Percentiles rank a stretch among this genome's conserved stretches.
These are phyloP conservation scores for Chesias legatella DNA, from an alignment of 2,888 invertebrate species.

Conservation along the genomic window DNA sequence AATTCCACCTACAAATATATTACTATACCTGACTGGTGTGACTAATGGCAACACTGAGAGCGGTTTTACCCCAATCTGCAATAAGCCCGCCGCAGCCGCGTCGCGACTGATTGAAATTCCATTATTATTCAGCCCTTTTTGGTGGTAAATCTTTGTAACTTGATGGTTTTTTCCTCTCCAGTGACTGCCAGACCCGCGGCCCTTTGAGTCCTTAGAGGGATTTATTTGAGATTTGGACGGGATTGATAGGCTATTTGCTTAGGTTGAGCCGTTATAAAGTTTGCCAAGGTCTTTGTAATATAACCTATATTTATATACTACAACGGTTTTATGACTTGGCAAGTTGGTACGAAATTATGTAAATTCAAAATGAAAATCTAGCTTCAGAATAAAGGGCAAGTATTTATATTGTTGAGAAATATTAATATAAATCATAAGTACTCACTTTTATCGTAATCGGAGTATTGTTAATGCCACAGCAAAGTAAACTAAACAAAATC, in stretches of 20 bases:
- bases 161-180: conserved; percentile 60
- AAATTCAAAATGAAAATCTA: no score
- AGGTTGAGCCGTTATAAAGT: conserved; percentile 19
- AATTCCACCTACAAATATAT: background rate
- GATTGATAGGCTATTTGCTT: conserved; percentile 40
- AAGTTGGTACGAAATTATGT: no score
- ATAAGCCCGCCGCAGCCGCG: conserved; percentile 30
- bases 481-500: no score
- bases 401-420: no score
- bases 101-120: conserved; percentile 74
- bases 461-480: no score
- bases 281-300: conserved; percentile 6
- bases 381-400: no score
- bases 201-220: conserved; percentile 47
- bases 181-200: conserved; percentile 44
- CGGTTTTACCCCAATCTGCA: conserved; percentile 32
- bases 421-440: no score
- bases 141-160: conserved; percentile 68
- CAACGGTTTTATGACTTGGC: no score
- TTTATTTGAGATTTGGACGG: conserved; percentile 52
- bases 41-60: conserved; percentile 6
- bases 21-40: no score
- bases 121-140: conserved; percentile 67
- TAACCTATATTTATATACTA: no score
- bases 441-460: no score